Evolutionary conservation across 2,888 invertebrate species (phyloP).

Genomic region (Lypha dubia): DNA sequence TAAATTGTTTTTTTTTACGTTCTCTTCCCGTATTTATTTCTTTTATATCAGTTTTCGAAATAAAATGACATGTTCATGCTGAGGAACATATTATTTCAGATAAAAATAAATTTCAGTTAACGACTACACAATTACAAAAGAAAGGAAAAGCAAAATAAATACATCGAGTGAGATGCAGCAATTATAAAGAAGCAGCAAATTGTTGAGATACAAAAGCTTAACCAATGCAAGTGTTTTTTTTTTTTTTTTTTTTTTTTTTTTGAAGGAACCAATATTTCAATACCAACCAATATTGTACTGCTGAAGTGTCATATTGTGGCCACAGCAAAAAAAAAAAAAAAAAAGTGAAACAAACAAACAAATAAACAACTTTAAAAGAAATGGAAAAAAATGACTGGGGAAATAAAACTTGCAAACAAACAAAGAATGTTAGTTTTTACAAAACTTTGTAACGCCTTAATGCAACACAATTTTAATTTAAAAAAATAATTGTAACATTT

Average conservation of each 20-base stretch:
- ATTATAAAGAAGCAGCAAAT: background rate
- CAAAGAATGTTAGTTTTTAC: background rate
- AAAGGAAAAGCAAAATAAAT: background rate
- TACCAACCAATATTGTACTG: background rate
- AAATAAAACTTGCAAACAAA: background rate
- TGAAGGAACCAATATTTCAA: background rate
- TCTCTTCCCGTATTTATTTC: background rate
- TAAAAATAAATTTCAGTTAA: slow-evolving; percentile 10
- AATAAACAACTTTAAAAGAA: background rate
- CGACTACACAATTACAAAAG: background rate
- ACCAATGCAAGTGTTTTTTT: background rate
- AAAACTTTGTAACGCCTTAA: background rate
- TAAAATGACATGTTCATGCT: slow-evolving; percentile 14
- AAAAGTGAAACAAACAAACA: background rate
- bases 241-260: no score
- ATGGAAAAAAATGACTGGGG: background rate
- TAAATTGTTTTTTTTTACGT: no score
- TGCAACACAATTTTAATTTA: background rate
- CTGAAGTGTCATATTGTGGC: slow-evolving; percentile 35
- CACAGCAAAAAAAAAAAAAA: slow-evolving; percentile 14
- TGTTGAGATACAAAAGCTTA: background rate
- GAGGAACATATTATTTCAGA: slow-evolving; percentile 17
- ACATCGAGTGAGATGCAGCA: background rate
- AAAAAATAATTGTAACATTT: background rate
- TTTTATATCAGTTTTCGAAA: slow-evolving; percentile 7